Evolutionary conservation across 2,113 vertebrate species (phyloP).

Genomic region (Gallinago undulata): DNA sequence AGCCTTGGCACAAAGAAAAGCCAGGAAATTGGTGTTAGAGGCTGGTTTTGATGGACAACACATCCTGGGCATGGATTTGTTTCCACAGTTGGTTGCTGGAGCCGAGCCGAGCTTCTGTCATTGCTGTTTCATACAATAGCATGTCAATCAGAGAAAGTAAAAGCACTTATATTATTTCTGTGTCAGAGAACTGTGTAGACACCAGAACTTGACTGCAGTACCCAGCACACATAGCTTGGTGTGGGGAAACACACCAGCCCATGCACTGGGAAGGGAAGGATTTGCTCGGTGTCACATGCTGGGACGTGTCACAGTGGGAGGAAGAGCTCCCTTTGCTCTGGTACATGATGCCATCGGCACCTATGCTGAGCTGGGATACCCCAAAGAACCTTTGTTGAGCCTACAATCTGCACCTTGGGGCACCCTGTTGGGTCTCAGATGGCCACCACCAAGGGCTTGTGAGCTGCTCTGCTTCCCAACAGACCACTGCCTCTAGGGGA

Average conservation of each 20-base stretch:
- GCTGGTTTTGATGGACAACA: not conserved
- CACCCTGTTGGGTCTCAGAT: not conserved
- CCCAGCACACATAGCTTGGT: rapidly evolving
- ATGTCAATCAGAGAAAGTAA: not conserved
- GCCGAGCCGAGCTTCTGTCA: not conserved
- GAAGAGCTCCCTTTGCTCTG: not conserved
- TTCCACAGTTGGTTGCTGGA: not conserved
- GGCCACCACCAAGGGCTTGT: not conserved
- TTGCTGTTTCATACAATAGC: not conserved
- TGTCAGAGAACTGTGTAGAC: not conserved
- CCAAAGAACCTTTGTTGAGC: not conserved
- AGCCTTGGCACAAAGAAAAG: not conserved
- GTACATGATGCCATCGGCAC: rapidly evolving
- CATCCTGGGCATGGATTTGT: not conserved
- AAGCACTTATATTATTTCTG: not conserved
- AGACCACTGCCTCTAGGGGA: not conserved
- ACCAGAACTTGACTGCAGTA: not conserved
- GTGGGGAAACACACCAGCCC: rapidly evolving
- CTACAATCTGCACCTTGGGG: not conserved
- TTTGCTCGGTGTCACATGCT: rapidly evolving
- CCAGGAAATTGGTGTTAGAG: not conserved
- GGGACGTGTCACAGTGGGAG: rapidly evolving
- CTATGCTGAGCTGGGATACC: not conserved
- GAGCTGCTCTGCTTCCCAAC: not conserved
- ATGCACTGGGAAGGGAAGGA: rapidly evolving